phyloP scores from a whole-genome alignment of 2,888 invertebrate genomes.

The Polyommatus iphigenia region DNA sequence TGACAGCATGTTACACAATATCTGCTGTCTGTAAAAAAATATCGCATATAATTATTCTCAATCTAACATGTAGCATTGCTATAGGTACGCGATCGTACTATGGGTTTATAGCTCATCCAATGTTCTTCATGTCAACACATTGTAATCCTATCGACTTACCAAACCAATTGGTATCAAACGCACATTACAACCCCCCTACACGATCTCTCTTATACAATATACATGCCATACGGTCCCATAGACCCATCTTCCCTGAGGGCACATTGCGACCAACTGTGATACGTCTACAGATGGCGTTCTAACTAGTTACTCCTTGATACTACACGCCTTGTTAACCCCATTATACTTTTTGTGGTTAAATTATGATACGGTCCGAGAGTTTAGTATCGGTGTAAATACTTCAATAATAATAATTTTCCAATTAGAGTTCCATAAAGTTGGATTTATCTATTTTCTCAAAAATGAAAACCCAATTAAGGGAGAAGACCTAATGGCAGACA shows the following conservation, averaged over 20 bases:
- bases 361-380: background rate
- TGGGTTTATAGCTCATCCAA: too few relatives aligned
- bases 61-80: too few relatives aligned
- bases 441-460: too few relatives aligned
- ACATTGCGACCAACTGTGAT: conserved; percentile 62
- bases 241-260: conserved; percentile 51
- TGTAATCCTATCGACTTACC: conserved; percentile 4
- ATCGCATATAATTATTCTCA: too few relatives aligned
- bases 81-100: too few relatives aligned
- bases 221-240: background rate
- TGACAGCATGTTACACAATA: too few relatives aligned
- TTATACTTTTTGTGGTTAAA: background rate
- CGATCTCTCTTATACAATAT: background rate
- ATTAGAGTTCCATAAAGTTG: too few relatives aligned
- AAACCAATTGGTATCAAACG: conserved; percentile 3
- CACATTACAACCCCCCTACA: conserved; percentile 2
- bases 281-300: conserved; percentile 49
- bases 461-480: too few relatives aligned
- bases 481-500: too few relatives aligned
- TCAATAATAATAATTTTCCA: too few relatives aligned
- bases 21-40: too few relatives aligned
- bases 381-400: background rate
- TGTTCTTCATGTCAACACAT: background rate
- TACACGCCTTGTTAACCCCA: background rate
- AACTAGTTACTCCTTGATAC: conserved; percentile 36